These are phyloP conservation scores for Lindbergichthys nudifrons DNA, from an alignment of 2,797 vertebrate species.

Conservation along the genomic window DNA sequence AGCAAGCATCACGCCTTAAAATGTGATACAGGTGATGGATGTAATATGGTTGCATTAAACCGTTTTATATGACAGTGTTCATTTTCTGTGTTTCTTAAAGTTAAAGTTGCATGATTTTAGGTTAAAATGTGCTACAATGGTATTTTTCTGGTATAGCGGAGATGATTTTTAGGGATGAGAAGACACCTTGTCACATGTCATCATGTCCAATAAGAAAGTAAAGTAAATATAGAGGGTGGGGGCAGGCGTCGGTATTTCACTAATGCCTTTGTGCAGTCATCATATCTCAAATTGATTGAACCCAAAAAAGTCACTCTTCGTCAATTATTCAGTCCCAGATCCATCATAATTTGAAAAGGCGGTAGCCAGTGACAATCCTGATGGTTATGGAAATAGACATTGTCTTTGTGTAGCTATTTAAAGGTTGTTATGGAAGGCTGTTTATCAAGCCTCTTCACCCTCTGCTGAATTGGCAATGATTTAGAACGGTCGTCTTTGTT, in stretches of 20 bases:
- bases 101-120: conserved; percentile 11
- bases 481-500: conserved; percentile 43
- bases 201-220: conserved; percentile 26
- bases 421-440: conserved; percentile 53
- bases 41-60: conserved; percentile 1
- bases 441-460: conserved; percentile 51
- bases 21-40: conserved; percentile 24
- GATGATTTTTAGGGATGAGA: conserved; percentile 7
- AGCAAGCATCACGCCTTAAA: conserved; percentile 20
- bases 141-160: conserved; percentile 11
- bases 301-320: conserved; percentile 33
- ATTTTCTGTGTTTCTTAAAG: background rate
- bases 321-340: conserved; percentile 52
- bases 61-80: conserved; percentile 6
- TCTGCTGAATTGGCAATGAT: conserved; percentile 50
- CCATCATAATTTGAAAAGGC: conserved; percentile 59
- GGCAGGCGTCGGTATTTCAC: conserved; percentile 10
- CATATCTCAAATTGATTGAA: conserved; percentile 48
- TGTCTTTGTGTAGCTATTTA: conserved; percentile 50
- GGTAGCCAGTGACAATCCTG: conserved; percentile 38
- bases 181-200: conserved; percentile 29
- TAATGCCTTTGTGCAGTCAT: conserved; percentile 37
- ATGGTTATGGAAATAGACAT: conserved; percentile 44
- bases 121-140: background rate
- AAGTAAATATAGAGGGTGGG: background rate